Conservation (phyloP, 1,140 invertebrate genomes). For the Hormaphis cornu region DNA sequence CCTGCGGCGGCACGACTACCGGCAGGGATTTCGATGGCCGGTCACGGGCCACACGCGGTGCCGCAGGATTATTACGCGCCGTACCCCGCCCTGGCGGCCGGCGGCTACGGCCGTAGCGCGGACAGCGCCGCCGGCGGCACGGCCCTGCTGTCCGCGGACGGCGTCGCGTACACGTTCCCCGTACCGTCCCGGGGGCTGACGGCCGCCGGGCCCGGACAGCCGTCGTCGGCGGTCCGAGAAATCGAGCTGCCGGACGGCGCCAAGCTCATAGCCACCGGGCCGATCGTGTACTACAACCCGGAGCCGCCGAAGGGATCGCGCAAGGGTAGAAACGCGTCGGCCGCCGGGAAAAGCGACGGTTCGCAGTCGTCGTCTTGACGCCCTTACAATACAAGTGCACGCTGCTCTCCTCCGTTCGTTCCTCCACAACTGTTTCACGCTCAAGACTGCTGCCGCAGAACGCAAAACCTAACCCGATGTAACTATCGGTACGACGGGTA, state of each 20-base stretch:
- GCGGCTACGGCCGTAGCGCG: slow-evolving; percentile 60
- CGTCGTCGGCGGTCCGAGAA: neutral
- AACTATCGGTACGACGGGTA: too few relatives aligned
- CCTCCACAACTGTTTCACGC: neutral
- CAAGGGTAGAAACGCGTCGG: neutral
- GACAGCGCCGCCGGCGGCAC: slow-evolving; percentile 61
- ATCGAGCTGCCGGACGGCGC: slow-evolving; percentile 45
- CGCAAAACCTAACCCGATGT: too few relatives aligned
- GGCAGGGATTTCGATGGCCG: neutral
- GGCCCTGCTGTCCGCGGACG: slow-evolving; percentile 49
- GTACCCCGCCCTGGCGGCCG: slow-evolving; percentile 34
- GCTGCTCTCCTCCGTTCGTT: neutral
- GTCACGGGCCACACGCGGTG: neutral
- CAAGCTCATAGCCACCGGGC: slow-evolving; percentile 56
- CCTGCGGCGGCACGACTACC: neutral
- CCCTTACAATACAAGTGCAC: too few relatives aligned
- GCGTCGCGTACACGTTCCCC: slow-evolving; percentile 47
- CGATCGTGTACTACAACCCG: slow-evolving; percentile 55
- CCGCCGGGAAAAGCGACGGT: neutral
- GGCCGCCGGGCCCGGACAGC: neutral
- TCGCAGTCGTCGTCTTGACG: neutral
- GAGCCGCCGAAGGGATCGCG: slow-evolving; percentile 1
- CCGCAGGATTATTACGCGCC: neutral
- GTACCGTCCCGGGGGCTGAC: neutral
- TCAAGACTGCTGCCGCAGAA: too few relatives aligned